Conservation (phyloP, 2,113 vertebrate genomes). For the Helogale parvula region DNA sequence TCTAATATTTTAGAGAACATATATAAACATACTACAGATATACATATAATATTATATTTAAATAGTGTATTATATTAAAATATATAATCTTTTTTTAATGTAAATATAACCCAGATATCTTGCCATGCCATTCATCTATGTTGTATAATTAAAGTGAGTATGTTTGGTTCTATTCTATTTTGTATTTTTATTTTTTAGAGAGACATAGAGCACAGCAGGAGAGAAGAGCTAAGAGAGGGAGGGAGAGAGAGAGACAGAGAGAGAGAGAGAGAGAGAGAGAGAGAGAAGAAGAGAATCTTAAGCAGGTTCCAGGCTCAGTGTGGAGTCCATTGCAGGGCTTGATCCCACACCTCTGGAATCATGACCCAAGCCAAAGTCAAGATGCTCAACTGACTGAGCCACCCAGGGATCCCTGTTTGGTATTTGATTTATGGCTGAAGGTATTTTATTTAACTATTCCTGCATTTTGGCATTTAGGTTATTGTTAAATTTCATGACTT, state of each 20-base stretch:
- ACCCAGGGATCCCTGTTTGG: too few species aligned
- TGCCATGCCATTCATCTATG: background rate
- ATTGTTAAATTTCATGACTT: background rate
- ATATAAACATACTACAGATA: background rate
- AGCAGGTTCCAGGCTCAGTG: too few species aligned
- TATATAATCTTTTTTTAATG: background rate
- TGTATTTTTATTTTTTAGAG: too few species aligned
- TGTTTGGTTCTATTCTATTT: background rate
- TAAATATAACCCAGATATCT: background rate
- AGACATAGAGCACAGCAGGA: too few species aligned
- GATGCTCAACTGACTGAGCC: too few species aligned
- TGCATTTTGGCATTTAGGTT: background rate
- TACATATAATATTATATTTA: background rate
- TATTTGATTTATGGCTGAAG: slow-evolving; percentile 12
- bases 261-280: too few species aligned
- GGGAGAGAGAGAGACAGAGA: too few species aligned
- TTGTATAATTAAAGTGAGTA: background rate
- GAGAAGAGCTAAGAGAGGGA: too few species aligned
- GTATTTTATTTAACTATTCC: background rate
- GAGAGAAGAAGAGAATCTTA: too few species aligned
- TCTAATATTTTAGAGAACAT: background rate
- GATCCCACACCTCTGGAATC: too few species aligned
- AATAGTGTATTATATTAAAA: background rate
- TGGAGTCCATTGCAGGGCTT: too few species aligned
- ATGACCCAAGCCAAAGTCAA: too few species aligned